These are phyloP conservation scores for Spea hammondii DNA, from an alignment of 2,797 vertebrate genomes.

Conservation along the genomic window DNA sequence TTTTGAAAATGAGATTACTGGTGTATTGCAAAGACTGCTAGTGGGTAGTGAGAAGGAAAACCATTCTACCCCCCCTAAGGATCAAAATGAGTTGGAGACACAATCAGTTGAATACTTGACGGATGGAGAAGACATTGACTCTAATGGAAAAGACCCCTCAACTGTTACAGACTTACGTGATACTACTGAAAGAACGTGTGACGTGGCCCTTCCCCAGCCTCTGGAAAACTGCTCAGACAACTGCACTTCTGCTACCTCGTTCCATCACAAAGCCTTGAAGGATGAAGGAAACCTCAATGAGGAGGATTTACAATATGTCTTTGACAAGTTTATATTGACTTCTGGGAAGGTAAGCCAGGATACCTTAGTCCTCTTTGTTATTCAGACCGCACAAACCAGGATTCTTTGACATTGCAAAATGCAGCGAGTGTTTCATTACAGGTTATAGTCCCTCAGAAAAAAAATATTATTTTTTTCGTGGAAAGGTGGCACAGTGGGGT, in stretches of 20 bases:
- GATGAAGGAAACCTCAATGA: conserved; percentile 65
- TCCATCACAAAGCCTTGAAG: conserved; percentile 66
- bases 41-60: neutral
- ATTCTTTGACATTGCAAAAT: too few species aligned
- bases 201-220: conserved; percentile 55
- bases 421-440: too few species aligned
- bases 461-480: too few species aligned
- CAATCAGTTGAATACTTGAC: conserved; percentile 58
- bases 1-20: conserved; percentile 41
- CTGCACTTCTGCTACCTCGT: conserved; percentile 69
- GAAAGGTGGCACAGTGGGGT: too few species aligned
- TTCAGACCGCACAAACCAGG: too few species aligned
- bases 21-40: neutral
- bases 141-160: conserved; percentile 56
- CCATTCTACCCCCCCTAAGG: conserved; percentile 51
- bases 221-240: conserved; percentile 57
- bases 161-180: conserved; percentile 59
- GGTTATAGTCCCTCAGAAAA: too few species aligned
- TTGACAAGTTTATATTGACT: conserved; percentile 94
- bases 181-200: conserved; percentile 61
- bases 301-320: conserved; percentile 86
- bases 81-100: conserved; percentile 64
- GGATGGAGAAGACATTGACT: conserved; percentile 58
- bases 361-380: neutral
- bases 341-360: conserved; percentile 85